A percentile compares a stretch with the other conserved stretches of the same genome.
Evolutionary conservation across 2,888 invertebrate genomes (phyloP).

Genomic region (Sarcophaga carnaria): DNA sequence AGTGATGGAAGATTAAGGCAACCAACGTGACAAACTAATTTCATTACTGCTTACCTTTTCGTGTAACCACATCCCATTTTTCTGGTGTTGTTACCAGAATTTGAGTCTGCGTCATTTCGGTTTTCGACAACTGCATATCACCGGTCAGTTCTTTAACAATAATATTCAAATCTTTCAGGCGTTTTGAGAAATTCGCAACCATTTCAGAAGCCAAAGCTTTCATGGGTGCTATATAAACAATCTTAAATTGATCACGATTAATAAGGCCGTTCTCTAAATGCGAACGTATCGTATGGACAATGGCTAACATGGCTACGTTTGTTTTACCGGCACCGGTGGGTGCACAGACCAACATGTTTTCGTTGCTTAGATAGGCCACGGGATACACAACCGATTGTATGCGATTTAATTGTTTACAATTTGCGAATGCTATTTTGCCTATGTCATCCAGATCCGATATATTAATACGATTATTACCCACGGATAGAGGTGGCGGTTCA

Average conservation of each 20-base stretch:
- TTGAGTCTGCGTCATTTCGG: constrained; percentile 97
- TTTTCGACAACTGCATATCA: constrained; percentile 97
- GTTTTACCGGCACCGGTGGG: constrained; percentile 99
- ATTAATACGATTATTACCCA: constrained; percentile 86
- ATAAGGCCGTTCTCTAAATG: constrained; percentile 91
- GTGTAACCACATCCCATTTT: constrained; percentile 99
- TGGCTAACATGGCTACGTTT: constrained; percentile 96
- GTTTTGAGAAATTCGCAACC: constrained; percentile 95
- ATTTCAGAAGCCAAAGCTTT: constrained; percentile 99
- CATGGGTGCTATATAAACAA: constrained; percentile 99
- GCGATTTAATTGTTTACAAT: constrained; percentile 92
- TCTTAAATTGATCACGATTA: constrained; percentile 96
- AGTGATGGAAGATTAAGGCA: background rate
- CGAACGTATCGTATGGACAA: constrained; percentile 94
- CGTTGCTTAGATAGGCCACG: constrained; percentile 97
- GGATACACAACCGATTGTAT: constrained; percentile 98
- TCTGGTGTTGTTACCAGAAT: constrained; percentile 99
- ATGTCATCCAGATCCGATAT: constrained; percentile 86
- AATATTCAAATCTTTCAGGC: constrained; percentile 90
- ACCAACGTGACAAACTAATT: background rate
- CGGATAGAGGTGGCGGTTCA: constrained; percentile 83
- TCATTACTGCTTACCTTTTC: constrained; percentile 85
- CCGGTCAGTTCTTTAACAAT: constrained; percentile 96
- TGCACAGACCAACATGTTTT: constrained; percentile 98
- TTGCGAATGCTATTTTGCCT: constrained; percentile 94